Conservation (phyloP, 1,140 invertebrate genomes). For the Atta colombica region DNA sequence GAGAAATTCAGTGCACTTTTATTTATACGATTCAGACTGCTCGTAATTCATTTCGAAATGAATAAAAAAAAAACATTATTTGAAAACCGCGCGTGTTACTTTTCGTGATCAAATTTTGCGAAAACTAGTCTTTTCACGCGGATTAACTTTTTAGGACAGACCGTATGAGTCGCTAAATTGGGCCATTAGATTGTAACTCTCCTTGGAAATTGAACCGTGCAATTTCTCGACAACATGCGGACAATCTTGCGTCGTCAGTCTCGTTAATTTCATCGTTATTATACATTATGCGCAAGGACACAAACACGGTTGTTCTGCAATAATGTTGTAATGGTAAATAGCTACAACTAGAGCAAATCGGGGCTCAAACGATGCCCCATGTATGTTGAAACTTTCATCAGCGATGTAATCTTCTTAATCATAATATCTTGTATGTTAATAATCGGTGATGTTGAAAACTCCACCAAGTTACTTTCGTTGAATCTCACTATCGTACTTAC, state of each 20-base stretch:
- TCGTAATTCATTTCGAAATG: neutral
- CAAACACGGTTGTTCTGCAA: constrained; percentile 10
- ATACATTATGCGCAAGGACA: constrained; percentile 71
- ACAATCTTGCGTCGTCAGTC: constrained; percentile 29
- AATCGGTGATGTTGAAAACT: neutral
- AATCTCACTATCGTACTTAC: neutral
- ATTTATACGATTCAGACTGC: neutral
- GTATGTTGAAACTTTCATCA: neutral
- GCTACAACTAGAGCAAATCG: constrained; percentile 4
- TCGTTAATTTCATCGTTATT: constrained; percentile 47
- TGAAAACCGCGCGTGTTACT: neutral
- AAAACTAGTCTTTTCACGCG: too few relatives aligned
- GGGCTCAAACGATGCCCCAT: neutral
- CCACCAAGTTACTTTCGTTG: too few relatives aligned
- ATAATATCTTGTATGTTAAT: neutral
- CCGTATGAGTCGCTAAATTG: constrained; percentile 65
- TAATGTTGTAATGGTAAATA: neutral
- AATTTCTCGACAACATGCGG: neutral
- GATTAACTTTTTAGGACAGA: neutral
- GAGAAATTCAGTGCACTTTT: neutral
- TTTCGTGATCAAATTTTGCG: neutral
- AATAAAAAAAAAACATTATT: neutral
- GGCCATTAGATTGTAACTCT: constrained; percentile 79
- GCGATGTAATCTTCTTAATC: neutral
- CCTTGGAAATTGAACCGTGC: constrained; percentile 74